Evolutionary conservation across 1,140 invertebrate genomes (phyloP).

Genomic region (Tetraneura akinire): DNA sequence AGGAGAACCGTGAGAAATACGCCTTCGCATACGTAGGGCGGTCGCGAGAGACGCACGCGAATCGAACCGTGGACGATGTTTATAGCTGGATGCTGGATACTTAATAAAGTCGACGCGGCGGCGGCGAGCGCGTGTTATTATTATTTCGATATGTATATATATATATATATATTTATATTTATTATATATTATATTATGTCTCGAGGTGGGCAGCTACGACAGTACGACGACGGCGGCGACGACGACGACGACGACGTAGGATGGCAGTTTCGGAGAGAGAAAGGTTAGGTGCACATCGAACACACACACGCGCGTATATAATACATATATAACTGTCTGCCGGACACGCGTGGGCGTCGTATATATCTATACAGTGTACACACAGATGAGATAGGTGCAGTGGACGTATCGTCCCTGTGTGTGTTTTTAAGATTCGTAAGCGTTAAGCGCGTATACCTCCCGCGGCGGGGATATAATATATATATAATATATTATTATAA

Average conservation of each 20-base stretch:
- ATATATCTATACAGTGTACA: too few species aligned
- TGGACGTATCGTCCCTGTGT: constrained; percentile 5
- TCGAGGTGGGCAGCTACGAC: not conserved
- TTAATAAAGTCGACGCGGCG: constrained; percentile 41
- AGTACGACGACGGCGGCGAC: constrained; percentile 23
- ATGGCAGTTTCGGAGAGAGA: not conserved
- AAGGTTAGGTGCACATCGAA: constrained; percentile 5
- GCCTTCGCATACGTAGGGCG: constrained; percentile 36
- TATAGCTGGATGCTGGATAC: constrained; percentile 17
- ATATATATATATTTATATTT: too few species aligned
- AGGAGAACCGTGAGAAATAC: constrained; percentile 48
- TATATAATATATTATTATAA: too few species aligned
- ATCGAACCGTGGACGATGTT: not conserved
- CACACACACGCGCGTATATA: not conserved
- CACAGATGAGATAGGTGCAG: constrained; percentile 39
- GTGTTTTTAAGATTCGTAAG: not conserved
- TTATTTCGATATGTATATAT: too few species aligned
- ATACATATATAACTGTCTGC: constrained; percentile 19
- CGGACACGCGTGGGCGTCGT: constrained; percentile 29
- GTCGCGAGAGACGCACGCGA: constrained; percentile 30
- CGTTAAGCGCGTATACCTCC: constrained; percentile 32
- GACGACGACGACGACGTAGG: constrained; percentile 35
- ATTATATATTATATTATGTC: not conserved
- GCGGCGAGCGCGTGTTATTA: constrained; percentile 17
- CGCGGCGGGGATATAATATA: constrained; percentile 10